Evolutionary conservation across 2,113 vertebrate species (phyloP).

Genomic region (Sciurus niger): DNA sequence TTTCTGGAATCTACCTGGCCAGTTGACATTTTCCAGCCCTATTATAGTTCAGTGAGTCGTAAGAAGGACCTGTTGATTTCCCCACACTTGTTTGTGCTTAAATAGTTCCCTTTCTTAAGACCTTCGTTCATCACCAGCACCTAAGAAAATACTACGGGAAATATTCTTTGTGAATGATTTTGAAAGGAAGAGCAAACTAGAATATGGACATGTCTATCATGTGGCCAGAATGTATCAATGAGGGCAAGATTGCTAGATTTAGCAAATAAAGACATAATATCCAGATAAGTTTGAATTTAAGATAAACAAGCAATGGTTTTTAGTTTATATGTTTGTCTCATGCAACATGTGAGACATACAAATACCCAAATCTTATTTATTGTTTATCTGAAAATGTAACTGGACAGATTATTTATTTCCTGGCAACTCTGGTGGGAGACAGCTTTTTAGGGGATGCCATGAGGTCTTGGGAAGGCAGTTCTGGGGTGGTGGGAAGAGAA

Average conservation of each 20-base stretch:
- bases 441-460: neutral
- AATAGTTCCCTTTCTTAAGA: neutral
- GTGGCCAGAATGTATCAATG: neutral
- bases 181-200: neutral
- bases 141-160: neutral
- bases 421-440: neutral
- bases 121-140: neutral
- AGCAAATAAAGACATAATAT: neutral
- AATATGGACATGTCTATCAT: neutral
- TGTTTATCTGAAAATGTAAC: neutral
- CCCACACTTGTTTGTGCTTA: neutral
- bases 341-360: neutral
- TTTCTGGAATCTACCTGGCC: neutral
- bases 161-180: neutral
- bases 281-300: neutral
- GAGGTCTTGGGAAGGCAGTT: neutral
- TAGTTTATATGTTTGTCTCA: neutral
- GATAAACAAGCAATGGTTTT: neutral
- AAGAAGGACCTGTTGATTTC: neutral
- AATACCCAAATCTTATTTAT: neutral
- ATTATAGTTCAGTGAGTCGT: neutral
- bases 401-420: neutral
- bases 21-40: neutral
- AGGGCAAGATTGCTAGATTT: neutral
- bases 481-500: neutral